Conservation (phyloP, 2,797 vertebrate species). For the Manis crassicaudata region DNA sequence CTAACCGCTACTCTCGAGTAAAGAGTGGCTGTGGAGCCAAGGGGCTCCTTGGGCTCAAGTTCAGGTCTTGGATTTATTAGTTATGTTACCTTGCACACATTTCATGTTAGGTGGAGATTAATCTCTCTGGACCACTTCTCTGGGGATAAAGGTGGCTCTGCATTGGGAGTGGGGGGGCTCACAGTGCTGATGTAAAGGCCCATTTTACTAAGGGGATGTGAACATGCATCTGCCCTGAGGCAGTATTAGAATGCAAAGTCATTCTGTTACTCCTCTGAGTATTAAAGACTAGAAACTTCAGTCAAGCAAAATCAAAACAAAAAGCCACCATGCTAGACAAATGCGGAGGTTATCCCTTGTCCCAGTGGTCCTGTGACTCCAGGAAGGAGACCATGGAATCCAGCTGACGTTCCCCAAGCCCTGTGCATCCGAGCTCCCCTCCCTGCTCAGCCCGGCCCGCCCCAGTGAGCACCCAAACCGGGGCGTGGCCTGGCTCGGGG, state of each 20-base stretch:
- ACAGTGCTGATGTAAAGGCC: neutral
- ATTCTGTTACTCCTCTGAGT: neutral
- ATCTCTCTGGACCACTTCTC: neutral
- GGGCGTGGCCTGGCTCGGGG: neutral
- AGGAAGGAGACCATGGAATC: neutral
- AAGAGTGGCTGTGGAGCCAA: neutral
- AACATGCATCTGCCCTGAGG: neutral
- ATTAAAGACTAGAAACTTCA: constrained; percentile 4
- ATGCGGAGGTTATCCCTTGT: neutral
- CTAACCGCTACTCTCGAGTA: accelerated
- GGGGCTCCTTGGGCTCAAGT: neutral
- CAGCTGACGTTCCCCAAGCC: neutral
- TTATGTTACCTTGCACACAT: neutral
- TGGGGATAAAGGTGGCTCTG: neutral
- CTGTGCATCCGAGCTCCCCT: neutral
- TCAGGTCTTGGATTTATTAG: neutral
- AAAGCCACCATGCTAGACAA: neutral
- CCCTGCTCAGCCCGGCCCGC: neutral
- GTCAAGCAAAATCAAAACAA: neutral
- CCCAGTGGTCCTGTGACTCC: neutral
- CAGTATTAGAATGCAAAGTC: neutral
- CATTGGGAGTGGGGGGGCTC: neutral
- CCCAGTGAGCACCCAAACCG: neutral
- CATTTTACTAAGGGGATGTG: neutral
- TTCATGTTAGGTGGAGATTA: neutral